Evolutionary conservation across 2,888 invertebrate species (phyloP).

Genomic region (Nemoura dubitans): DNA sequence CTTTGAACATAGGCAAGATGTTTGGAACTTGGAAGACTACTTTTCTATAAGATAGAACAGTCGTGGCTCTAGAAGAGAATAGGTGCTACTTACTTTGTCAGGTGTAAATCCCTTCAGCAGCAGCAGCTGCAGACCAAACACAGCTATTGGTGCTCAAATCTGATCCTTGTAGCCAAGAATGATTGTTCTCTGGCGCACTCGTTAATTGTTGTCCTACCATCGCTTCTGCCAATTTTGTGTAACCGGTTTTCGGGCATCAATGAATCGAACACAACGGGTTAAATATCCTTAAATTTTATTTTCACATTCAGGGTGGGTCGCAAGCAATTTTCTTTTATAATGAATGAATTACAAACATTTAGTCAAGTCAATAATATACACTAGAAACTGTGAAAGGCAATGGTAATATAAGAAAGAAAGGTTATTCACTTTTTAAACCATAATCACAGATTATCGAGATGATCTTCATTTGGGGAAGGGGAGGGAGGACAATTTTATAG

Average conservation of each 20-base stretch:
- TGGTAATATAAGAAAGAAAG: slow-evolving; percentile 43
- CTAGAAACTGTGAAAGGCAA: slow-evolving; percentile 49
- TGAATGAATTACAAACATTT: slow-evolving; percentile 50
- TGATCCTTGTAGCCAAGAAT: too few species aligned
- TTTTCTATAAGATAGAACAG: too few species aligned
- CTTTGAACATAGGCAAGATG: too few species aligned
- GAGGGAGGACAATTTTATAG: slow-evolving; percentile 44
- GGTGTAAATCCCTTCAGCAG: too few species aligned
- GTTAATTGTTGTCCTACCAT: too few species aligned
- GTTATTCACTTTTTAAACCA: slow-evolving; percentile 44
- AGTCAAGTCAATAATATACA: slow-evolving; percentile 48
- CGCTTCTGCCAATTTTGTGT: not conserved
- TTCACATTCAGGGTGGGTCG: slow-evolving; percentile 49
- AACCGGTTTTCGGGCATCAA: not conserved
- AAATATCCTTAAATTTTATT: slow-evolving; percentile 47
- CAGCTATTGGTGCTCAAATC: too few species aligned
- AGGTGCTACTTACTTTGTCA: too few species aligned
- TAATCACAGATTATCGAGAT: slow-evolving; percentile 49
- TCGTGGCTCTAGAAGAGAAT: too few species aligned
- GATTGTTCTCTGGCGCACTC: too few species aligned
- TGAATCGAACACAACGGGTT: slow-evolving; percentile 18
- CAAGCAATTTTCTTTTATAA: slow-evolving; percentile 47
- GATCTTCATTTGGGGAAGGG: slow-evolving; percentile 9
- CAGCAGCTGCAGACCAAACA: too few species aligned
- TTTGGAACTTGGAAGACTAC: too few species aligned